Conservation (phyloP, 2,888 invertebrate genomes). For the Eurytoma adleriae region DNA sequence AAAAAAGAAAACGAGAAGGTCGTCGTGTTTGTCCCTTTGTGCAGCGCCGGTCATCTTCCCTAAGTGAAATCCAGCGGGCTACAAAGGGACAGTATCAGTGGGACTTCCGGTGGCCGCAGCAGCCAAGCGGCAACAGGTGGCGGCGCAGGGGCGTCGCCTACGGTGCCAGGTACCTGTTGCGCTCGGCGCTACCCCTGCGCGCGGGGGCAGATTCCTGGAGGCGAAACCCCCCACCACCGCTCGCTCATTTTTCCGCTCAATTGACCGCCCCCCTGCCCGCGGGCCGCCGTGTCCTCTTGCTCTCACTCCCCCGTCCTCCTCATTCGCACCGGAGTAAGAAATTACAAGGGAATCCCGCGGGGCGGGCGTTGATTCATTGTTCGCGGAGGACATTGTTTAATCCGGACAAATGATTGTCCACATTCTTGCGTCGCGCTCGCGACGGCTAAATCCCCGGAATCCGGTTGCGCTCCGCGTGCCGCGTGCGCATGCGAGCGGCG, state of each 20-base stretch:
- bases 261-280: background rate
- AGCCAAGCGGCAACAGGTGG: conserved; percentile 26
- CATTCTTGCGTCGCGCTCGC: conserved; percentile 2
- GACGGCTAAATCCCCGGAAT: conserved; percentile 43
- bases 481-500: background rate
- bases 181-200: background rate
- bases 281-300: background rate
- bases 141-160: conserved; percentile 17
- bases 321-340: background rate
- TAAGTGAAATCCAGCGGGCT: background rate
- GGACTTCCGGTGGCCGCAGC: background rate
- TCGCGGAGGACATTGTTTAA: conserved; percentile 10
- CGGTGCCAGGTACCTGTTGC: conserved; percentile 24
- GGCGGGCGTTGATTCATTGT: too few species aligned
- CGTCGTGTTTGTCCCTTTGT: background rate
- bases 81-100: conserved; percentile 11
- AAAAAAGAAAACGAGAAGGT: background rate
- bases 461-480: background rate
- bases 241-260: background rate
- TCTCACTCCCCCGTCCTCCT: background rate
- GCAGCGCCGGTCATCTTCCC: background rate
- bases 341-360: background rate
- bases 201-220: too few species aligned
- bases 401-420: conserved; percentile 23
- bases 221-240: background rate